Evolutionary conservation across 2,113 vertebrate genomes (phyloP).

Genomic region (Rynchops niger): DNA sequence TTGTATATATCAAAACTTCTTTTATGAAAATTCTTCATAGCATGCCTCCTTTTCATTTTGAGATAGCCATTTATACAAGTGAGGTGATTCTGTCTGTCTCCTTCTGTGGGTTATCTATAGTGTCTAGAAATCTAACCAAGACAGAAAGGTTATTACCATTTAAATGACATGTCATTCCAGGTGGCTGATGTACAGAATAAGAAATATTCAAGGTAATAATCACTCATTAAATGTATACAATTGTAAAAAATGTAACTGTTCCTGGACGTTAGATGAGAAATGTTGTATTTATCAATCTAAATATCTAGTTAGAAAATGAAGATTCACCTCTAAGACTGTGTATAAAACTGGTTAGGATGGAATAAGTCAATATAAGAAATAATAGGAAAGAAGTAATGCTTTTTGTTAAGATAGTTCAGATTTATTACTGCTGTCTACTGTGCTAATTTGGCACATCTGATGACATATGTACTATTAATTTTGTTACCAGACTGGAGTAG

Average conservation of each 20-base stretch:
- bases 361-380: background rate
- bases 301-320: background rate
- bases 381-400: background rate
- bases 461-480: constrained; percentile 27
- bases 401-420: background rate
- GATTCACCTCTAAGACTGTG: background rate
- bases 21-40: background rate
- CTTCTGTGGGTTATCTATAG: background rate
- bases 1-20: background rate
- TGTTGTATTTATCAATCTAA: background rate
- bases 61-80: background rate
- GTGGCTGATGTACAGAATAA: background rate
- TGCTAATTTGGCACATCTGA: background rate
- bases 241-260: background rate
- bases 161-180: background rate
- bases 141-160: background rate
- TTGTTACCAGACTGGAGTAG: constrained; percentile 6
- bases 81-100: background rate
- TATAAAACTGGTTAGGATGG: background rate
- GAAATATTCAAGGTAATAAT: background rate
- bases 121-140: background rate
- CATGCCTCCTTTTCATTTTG: background rate
- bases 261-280: background rate
- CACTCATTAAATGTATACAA: background rate
- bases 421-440: background rate